Conservation (phyloP, 2,888 invertebrate genomes). For the Vandiemenella viatica region DNA sequence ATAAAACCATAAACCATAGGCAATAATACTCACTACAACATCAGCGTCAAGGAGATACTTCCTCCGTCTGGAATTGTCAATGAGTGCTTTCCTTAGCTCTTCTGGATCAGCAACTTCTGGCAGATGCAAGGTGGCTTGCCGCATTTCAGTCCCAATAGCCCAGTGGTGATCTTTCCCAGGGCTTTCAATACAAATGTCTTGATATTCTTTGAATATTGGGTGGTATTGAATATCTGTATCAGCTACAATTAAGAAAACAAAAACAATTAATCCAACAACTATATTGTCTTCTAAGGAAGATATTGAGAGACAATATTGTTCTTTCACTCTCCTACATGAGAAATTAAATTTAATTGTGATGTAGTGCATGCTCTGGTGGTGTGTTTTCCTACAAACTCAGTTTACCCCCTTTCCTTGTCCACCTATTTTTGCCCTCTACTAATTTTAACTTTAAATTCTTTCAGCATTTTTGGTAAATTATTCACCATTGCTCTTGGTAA, state of each 20-base stretch:
- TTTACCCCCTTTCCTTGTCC: too few species aligned
- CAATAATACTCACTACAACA: constrained; percentile 15
- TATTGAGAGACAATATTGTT: too few species aligned
- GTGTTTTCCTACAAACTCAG: too few species aligned
- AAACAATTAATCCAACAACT: too few species aligned
- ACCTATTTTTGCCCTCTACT: too few species aligned
- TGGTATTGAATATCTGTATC: constrained; percentile 16
- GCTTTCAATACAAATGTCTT: constrained; percentile 13
- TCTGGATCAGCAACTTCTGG: constrained; percentile 10
- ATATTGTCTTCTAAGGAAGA: too few species aligned
- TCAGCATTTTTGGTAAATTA: too few species aligned
- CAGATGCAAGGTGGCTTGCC: constrained; percentile 15
- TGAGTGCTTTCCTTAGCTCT: constrained; percentile 11
- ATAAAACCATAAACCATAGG: too few species aligned
- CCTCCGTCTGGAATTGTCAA: constrained; percentile 15
- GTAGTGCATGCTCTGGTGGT: too few species aligned
- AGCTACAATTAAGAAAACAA: constrained; percentile 10
- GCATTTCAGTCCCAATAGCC: constrained; percentile 18
- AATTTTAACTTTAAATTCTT: too few species aligned
- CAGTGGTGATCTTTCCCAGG: constrained; percentile 16
- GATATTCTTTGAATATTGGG: constrained; percentile 15
- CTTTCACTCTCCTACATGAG: too few species aligned
- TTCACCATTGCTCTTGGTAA: too few species aligned
- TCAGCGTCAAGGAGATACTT: constrained; percentile 18
- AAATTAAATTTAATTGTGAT: background rate